phyloP scores from a whole-genome alignment of 30 jellyfish, hydroid and myxozoan species.

The Aurelia aurita complex sp. Pacific region DNA sequence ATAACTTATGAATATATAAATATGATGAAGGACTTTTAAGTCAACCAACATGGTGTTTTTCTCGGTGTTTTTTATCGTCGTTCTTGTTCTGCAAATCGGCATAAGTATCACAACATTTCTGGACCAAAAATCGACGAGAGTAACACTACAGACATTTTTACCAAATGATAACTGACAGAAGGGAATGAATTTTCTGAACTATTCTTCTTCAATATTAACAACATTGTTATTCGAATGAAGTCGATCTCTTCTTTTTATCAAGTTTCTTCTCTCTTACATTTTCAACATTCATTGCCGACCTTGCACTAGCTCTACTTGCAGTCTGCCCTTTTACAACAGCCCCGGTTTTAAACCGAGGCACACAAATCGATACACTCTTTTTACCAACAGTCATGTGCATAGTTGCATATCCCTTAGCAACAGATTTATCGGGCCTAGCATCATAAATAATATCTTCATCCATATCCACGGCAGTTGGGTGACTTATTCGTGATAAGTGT shows the following conservation, averaged over 20 bases:
- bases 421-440: conserved; percentile 59
- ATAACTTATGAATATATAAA: no score
- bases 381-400: conserved; percentile 67
- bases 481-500: conserved; percentile 21
- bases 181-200: no score
- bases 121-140: no score
- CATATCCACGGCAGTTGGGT: conserved; percentile 38
- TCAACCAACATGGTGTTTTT: no score
- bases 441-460: conserved; percentile 47
- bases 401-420: conserved; percentile 61
- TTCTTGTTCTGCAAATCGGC: no score
- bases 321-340: conserved; percentile 49
- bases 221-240: background rate
- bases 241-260: background rate
- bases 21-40: no score
- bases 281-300: conserved; percentile 40
- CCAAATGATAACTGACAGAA: no score
- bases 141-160: no score
- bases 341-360: conserved; percentile 70
- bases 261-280: conserved; percentile 35
- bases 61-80: no score
- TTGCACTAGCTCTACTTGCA: conserved; percentile 49
- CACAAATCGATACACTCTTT: conserved; percentile 50
- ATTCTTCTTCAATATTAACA: no score
- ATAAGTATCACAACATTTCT: no score